Evolutionary conservation across 2,888 invertebrate species (phyloP).

Genomic region (Octonoba sinensis): DNA sequence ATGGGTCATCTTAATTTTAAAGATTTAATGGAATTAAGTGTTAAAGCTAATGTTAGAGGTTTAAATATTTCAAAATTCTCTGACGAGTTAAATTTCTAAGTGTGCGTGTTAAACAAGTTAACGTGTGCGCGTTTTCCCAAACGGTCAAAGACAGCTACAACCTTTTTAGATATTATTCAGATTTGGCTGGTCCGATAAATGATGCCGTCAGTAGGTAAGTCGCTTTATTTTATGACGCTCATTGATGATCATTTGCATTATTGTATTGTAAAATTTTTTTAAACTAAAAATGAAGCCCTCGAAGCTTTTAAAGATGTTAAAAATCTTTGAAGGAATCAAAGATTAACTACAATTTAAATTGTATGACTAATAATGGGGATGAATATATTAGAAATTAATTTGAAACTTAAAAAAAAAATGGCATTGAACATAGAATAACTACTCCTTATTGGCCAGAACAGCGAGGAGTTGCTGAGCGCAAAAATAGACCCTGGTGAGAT

Average conservation of each 20-base stretch:
- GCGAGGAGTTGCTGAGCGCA: constrained; percentile 66
- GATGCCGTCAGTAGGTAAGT: too few species aligned
- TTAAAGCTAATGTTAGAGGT: too few species aligned
- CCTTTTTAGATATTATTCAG: constrained; percentile 4
- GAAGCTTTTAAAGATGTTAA: constrained; percentile 15
- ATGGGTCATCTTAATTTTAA: too few species aligned
- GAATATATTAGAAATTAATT: constrained; percentile 56
- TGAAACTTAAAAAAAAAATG: constrained; percentile 43
- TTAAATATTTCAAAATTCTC: too few species aligned
- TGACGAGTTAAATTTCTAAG: too few species aligned
- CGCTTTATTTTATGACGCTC: constrained; percentile 35
- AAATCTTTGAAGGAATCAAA: not conserved
- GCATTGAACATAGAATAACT: constrained; percentile 63
- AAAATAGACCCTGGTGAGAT: constrained; percentile 65
- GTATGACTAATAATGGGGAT: constrained; percentile 57
- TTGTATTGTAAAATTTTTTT: constrained; percentile 34
- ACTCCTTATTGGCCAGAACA: constrained; percentile 57
- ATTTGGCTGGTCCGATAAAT: constrained; percentile 25
- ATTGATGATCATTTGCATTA: constrained; percentile 31
- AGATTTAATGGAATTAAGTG: too few species aligned
- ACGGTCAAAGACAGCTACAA: too few species aligned
- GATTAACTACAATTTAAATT: constrained; percentile 18
- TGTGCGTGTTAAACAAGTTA: too few species aligned
- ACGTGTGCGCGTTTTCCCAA: too few species aligned
- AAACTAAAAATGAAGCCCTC: constrained; percentile 24